These are phyloP conservation scores for Habrosyne pyritoides DNA, from an alignment of 2,888 invertebrate species.

Conservation along the genomic window DNA sequence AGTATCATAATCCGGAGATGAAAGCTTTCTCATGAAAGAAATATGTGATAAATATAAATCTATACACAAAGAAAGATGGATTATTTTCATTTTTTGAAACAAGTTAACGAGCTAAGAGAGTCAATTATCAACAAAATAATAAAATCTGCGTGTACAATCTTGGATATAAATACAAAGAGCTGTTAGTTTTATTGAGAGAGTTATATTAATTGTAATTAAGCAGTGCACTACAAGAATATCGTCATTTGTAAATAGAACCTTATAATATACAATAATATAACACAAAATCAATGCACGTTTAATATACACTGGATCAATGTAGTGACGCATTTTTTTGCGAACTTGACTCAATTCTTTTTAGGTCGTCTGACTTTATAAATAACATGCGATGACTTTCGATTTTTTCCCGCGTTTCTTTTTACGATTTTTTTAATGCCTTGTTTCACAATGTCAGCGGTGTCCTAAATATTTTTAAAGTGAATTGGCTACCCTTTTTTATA, in stretches of 20 bases:
- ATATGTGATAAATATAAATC: too few species aligned
- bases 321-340: constrained; percentile 51
- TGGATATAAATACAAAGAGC: too few species aligned
- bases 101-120: too few species aligned
- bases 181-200: too few species aligned
- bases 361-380: constrained; percentile 41
- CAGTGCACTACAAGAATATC: too few species aligned
- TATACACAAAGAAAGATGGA: too few species aligned
- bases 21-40: not conserved
- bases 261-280: not conserved
- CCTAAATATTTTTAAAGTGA: constrained; percentile 1
- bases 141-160: too few species aligned
- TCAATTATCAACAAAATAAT: too few species aligned
- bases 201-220: too few species aligned
- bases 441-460: not conserved
- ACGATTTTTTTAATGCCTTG: not conserved
- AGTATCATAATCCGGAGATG: not conserved
- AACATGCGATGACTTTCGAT: not conserved
- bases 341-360: constrained; percentile 67
- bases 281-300: not conserved
- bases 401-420: not conserved
- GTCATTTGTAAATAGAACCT: not conserved
- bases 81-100: too few species aligned
- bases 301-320: constrained; percentile 10
- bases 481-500: not conserved